These are phyloP conservation scores for Illadopsis cleaveri DNA, from an alignment of 2,113 vertebrate species.

Conservation along the genomic window DNA sequence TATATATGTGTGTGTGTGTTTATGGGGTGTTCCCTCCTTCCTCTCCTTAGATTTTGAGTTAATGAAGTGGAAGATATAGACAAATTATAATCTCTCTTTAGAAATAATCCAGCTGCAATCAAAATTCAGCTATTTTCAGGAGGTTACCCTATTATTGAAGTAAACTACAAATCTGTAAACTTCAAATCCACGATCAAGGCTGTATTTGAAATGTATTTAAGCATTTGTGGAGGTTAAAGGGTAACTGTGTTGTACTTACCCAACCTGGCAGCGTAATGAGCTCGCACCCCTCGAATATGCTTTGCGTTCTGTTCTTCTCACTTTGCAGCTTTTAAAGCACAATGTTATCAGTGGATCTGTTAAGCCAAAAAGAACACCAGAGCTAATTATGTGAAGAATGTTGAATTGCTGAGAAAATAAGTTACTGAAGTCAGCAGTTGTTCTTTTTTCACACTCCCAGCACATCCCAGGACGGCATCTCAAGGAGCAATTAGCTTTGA, in stretches of 20 bases:
- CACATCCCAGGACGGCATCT: conserved; percentile 40
- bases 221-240: conserved; percentile 9
- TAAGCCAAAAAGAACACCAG: conserved; percentile 54
- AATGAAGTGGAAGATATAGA: background rate
- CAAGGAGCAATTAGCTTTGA: conserved; percentile 70
- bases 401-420: conserved; percentile 63
- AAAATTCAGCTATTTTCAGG: background rate
- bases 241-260: conserved; percentile 19
- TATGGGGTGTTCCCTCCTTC: background rate
- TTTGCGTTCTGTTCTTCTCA: background rate
- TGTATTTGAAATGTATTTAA: background rate
- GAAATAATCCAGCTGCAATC: background rate
- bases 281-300: background rate
- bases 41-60: background rate
- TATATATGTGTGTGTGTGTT: background rate
- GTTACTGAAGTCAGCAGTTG: conserved; percentile 66
- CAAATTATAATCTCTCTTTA: background rate
- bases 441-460: conserved; percentile 63
- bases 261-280: conserved; percentile 20
- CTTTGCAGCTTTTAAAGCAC: conserved; percentile 41
- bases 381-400: conserved; percentile 69
- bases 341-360: conserved; percentile 59
- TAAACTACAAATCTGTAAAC: background rate
- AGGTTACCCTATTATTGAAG: background rate
- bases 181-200: background rate